These are phyloP conservation scores for Tanypteryx hageni DNA, from an alignment of 2,888 invertebrate genomes.

Conservation along the genomic window DNA sequence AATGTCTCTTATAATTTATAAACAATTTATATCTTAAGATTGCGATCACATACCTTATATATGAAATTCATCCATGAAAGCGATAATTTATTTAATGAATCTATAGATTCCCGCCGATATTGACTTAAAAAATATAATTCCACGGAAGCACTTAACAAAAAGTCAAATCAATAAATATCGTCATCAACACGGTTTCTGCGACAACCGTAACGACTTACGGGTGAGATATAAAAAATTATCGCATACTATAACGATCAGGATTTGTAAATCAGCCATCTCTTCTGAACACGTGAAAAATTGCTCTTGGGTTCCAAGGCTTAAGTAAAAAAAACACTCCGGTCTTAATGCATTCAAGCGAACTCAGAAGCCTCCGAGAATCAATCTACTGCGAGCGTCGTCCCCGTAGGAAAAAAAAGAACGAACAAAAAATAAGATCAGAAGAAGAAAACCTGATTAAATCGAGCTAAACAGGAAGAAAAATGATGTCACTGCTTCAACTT, in stretches of 20 bases:
- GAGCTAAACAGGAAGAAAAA: constrained; percentile 63
- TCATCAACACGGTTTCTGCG: neutral
- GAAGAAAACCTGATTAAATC: constrained; percentile 60
- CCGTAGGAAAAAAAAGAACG: neutral
- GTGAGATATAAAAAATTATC: neutral
- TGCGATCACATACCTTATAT: neutral
- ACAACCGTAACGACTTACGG: neutral
- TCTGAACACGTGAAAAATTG: constrained; percentile 6
- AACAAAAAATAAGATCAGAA: constrained; percentile 34
- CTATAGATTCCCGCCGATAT: neutral
- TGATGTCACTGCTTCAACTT: constrained; percentile 64
- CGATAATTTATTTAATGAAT: neutral
- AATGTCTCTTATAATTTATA: neutral
- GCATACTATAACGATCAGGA: neutral
- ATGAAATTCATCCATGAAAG: neutral
- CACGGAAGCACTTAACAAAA: neutral
- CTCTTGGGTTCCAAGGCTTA: neutral
- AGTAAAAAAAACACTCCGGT: constrained; percentile 21
- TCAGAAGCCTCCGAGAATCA: neutral
- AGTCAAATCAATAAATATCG: neutral
- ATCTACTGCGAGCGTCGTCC: neutral
- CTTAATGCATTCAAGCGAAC: constrained; percentile 37
- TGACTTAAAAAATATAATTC: neutral
- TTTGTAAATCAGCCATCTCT: constrained; percentile 16
- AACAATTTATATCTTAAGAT: neutral